Conservation (phyloP, 2,888 invertebrate genomes). For the Cephus nigrinus region DNA sequence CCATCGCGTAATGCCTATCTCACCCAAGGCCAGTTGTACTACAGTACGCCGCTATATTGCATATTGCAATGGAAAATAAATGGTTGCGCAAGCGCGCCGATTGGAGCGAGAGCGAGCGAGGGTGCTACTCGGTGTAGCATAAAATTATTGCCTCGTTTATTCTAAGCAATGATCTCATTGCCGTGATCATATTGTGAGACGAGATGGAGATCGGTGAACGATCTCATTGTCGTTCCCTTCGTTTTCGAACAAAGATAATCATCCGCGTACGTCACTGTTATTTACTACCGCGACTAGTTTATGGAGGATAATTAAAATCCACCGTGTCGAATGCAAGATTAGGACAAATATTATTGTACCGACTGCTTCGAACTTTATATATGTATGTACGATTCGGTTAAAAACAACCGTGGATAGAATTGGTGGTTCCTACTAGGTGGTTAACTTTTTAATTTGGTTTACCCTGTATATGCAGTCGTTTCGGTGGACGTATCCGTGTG, state of each 20-base stretch:
- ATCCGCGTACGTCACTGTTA: not conserved
- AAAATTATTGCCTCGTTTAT: conserved; percentile 64
- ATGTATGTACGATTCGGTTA: not conserved
- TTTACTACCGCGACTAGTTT: not conserved
- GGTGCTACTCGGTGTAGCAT: conserved; percentile 54
- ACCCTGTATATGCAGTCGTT: not conserved
- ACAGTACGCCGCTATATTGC: conserved; percentile 44
- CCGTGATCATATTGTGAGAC: conserved; percentile 22
- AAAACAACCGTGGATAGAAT: not conserved
- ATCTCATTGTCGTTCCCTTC: not conserved
- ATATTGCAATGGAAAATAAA: conserved; percentile 60
- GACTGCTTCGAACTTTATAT: not conserved
- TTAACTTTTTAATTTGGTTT: not conserved
- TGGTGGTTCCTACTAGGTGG: not conserved
- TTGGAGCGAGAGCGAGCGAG: conserved; percentile 43
- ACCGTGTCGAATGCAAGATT: not conserved
- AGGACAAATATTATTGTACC: not conserved
- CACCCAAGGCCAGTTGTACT: conserved; percentile 64
- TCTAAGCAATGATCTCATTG: conserved; percentile 65
- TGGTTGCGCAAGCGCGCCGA: conserved; percentile 57
- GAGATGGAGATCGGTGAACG: conserved; percentile 6
- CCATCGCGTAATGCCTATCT: conserved; percentile 59
- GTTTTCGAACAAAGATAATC: not conserved
- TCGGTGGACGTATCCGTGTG: conserved; percentile 10
- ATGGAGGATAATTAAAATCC: not conserved